These are phyloP conservation scores for Vandiemenella viatica DNA, from an alignment of 2,888 invertebrate genomes.

Conservation along the genomic window DNA sequence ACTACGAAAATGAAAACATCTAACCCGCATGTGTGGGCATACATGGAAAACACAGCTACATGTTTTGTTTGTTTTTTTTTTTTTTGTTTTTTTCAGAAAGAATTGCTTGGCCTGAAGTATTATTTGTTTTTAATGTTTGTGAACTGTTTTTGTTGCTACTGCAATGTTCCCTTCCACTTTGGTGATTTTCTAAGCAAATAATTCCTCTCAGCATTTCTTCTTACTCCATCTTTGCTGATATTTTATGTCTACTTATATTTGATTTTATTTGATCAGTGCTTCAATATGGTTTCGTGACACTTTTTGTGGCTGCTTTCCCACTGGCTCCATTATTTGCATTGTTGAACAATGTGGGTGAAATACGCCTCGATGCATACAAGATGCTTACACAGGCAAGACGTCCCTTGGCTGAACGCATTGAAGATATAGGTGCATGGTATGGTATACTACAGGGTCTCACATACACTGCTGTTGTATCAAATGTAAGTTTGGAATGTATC, in stretches of 20 bases:
- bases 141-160: no score
- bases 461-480: conserved; percentile 73
- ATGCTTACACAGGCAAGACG: conserved; percentile 88
- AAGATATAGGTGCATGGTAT: conserved; percentile 87
- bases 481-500: conserved; percentile 44
- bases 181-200: no score
- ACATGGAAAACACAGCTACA: no score
- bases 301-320: conserved; percentile 95
- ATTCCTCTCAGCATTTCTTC: no score
- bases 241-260: background rate
- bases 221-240: background rate
- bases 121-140: no score
- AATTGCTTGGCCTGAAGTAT: no score
- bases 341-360: conserved; percentile 90
- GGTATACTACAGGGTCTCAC: conserved; percentile 83
- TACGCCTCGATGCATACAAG: conserved; percentile 88
- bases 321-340: conserved; percentile 89
- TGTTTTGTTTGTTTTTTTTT: no score
- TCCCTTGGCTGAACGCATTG: conserved; percentile 76
- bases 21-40: no score
- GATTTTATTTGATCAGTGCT: conserved; percentile 47
- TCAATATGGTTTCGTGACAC: conserved; percentile 92
- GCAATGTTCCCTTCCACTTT: no score
- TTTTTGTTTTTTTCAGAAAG: no score
- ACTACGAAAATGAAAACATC: no score